Evolutionary conservation across 2,113 vertebrate species (phyloP).

Genomic region (Cebus imitator): DNA sequence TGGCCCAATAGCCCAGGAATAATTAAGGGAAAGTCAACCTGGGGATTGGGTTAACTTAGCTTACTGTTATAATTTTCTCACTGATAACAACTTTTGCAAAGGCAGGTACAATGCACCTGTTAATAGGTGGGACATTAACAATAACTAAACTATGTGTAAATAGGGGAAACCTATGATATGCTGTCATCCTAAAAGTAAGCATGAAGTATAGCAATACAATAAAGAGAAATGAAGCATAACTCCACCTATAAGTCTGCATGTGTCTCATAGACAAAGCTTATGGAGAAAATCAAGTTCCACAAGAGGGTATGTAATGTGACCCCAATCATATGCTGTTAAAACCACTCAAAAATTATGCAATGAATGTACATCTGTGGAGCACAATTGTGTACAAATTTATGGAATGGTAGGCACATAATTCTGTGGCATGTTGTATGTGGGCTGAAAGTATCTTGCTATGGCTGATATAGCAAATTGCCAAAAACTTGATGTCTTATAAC

Average conservation of each 20-base stretch:
- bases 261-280: background rate
- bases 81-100: too few species aligned
- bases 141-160: background rate
- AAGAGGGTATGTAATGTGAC: background rate
- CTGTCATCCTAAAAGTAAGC: background rate
- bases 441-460: background rate
- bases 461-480: background rate
- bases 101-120: background rate
- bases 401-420: background rate
- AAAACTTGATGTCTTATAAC: background rate
- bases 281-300: background rate
- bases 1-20: too few species aligned
- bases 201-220: background rate
- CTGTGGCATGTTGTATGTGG: background rate
- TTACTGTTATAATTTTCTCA: too few species aligned
- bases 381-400: background rate
- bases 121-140: background rate
- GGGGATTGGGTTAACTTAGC: too few species aligned
- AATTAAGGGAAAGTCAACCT: too few species aligned
- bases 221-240: background rate
- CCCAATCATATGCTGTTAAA: background rate
- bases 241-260: background rate
- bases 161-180: background rate
- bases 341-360: background rate
- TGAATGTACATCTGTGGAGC: background rate